A percentile compares a stretch with the other conserved stretches of the same genome.
These are phyloP conservation scores for Corydoras maculifer DNA, from an alignment of 2,113 vertebrate genomes.

Conservation along the genomic window DNA sequence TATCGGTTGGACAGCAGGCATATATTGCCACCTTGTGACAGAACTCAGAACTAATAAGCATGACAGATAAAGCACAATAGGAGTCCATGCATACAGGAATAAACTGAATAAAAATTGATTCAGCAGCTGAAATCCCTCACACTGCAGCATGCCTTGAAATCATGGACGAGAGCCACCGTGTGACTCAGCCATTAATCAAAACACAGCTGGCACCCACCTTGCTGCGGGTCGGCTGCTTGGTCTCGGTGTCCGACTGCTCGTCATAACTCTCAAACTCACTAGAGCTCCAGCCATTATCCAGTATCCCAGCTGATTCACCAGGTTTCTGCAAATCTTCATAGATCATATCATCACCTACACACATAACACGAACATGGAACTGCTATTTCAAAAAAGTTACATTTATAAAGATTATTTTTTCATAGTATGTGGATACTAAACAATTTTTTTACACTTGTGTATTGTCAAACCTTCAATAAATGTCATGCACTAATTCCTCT, in stretches of 20 bases:
- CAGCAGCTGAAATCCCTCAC: neutral
- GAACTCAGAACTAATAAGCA: neutral
- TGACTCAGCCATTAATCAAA: neutral
- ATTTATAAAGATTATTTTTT: neutral
- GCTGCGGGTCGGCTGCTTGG: slow-evolving; percentile 45
- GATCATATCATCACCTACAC: slow-evolving; percentile 53
- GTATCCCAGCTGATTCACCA: slow-evolving; percentile 5
- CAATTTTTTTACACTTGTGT: neutral
- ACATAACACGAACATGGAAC: slow-evolving; percentile 6
- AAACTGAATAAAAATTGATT: neutral
- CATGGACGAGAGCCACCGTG: neutral
- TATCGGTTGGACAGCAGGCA: slow-evolving; percentile 1
- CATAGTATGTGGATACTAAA: neutral
- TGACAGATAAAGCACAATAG: neutral
- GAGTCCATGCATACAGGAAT: neutral
- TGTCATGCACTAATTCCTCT: too few species aligned
- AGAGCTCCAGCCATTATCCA: slow-evolving; percentile 77
- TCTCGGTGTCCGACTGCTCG: slow-evolving; percentile 69
- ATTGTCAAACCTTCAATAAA: neutral
- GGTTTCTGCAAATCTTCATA: slow-evolving; percentile 64
- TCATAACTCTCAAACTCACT: slow-evolving; percentile 85
- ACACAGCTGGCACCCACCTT: slow-evolving; percentile 40
- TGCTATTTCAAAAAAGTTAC: neutral
- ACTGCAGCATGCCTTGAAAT: neutral
- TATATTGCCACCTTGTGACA: slow-evolving; percentile 47